Conservation (phyloP, 2,888 invertebrate genomes). For the Blastobasis adustella region DNA sequence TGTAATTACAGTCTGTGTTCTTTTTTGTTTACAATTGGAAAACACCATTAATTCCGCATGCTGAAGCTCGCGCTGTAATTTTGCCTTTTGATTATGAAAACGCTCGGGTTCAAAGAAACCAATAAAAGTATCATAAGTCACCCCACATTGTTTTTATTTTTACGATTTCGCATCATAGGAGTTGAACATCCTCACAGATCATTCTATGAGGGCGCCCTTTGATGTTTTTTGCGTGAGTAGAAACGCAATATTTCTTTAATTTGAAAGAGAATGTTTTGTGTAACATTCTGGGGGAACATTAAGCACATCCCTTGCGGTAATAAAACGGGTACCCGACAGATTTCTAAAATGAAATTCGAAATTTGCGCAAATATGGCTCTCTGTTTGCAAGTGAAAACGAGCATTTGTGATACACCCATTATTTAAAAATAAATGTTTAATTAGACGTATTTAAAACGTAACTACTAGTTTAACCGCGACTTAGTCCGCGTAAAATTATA, state of each 20-base stretch:
- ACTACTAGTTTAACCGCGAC: neutral
- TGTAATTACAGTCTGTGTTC: too few relatives aligned
- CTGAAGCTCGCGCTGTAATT: too few relatives aligned
- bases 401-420: neutral
- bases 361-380: conserved; percentile 6
- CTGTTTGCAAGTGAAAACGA: neutral
- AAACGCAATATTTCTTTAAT: conserved; percentile 21
- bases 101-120: too few relatives aligned
- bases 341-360: conserved; percentile 12
- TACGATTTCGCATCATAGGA: too few relatives aligned
- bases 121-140: too few relatives aligned
- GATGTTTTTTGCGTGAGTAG: conserved; percentile 5
- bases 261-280: conserved; percentile 21
- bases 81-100: too few relatives aligned
- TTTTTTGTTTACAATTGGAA: too few relatives aligned
- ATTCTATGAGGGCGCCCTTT: too few relatives aligned
- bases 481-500: neutral
- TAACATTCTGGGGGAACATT: conserved; percentile 18
- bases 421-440: neutral
- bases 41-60: too few relatives aligned
- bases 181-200: too few relatives aligned
- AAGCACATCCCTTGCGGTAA: conserved; percentile 20
- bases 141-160: too few relatives aligned
- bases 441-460: neutral
- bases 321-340: conserved; percentile 15